These are phyloP conservation scores for Oceanodroma leucorhoa DNA, from an alignment of 2,797 vertebrate genomes.

Conservation along the genomic window DNA sequence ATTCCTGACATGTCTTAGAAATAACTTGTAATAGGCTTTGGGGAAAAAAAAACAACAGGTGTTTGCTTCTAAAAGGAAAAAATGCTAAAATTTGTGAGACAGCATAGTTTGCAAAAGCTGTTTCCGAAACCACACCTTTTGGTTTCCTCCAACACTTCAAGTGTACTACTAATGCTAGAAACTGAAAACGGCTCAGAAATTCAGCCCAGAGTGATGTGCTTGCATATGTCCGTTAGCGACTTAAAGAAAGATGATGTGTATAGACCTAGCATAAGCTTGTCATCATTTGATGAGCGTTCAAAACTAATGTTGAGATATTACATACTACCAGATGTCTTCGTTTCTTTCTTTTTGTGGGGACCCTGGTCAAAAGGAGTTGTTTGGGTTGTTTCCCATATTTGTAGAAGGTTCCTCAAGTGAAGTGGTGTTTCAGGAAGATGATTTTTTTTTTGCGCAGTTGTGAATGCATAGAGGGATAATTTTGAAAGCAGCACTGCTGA, in stretches of 20 bases:
- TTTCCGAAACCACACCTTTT: background rate
- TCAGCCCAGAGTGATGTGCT: background rate
- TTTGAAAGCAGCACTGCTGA: background rate
- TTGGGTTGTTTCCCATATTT: background rate
- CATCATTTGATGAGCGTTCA: background rate
- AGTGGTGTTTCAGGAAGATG: background rate
- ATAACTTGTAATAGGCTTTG: background rate
- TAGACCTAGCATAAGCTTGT: background rate
- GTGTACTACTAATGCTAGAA: background rate
- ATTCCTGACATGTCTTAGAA: background rate
- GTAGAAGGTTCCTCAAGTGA: background rate
- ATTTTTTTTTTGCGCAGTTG: background rate
- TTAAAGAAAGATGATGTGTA: background rate
- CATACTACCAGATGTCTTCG: background rate
- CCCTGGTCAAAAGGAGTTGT: background rate
- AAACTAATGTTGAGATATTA: background rate
- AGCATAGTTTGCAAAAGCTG: background rate
- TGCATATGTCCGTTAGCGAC: background rate
- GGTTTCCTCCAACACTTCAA: background rate
- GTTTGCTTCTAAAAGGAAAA: background rate
- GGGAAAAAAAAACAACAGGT: rapidly evolving
- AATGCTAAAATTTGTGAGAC: background rate
- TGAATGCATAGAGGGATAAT: background rate
- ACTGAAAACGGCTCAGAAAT: background rate
- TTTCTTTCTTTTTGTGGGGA: background rate